Evolutionary conservation across 2,888 invertebrate species (phyloP).

Genomic region (Melikaiella ostensackeni): DNA sequence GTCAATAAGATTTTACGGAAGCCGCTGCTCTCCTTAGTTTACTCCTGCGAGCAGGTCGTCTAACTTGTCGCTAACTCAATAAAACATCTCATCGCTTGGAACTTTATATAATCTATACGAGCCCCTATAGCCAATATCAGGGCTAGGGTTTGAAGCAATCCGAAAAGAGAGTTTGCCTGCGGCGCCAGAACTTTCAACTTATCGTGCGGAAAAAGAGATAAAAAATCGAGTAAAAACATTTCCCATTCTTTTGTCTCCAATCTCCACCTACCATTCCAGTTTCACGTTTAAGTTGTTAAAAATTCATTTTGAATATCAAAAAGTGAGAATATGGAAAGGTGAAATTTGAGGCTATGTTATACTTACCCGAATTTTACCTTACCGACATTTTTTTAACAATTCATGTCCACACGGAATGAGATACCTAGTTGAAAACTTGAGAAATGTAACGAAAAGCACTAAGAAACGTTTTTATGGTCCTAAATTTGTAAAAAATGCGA

Average conservation of each 20-base stretch:
- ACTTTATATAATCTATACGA: slow-evolving; percentile 27
- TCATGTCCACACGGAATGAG: no score
- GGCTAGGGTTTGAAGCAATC: slow-evolving; percentile 17
- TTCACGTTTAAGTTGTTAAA: background rate
- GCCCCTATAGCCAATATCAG: slow-evolving; percentile 21
- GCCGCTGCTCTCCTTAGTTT: slow-evolving; percentile 48
- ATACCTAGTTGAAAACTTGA: no score
- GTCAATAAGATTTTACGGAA: slow-evolving; percentile 51
- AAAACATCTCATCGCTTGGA: slow-evolving; percentile 51
- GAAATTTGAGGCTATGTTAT: no score
- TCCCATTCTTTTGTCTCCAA: background rate
- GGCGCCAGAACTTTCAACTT: background rate
- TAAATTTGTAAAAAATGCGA: no score
- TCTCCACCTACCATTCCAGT: background rate
- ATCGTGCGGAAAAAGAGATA: background rate
- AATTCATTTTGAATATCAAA: background rate
- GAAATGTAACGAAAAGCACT: no score
- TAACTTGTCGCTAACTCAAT: slow-evolving; percentile 58
- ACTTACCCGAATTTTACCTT: no score
- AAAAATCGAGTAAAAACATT: background rate
- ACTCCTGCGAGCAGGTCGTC: slow-evolving; percentile 50
- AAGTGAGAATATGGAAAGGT: no score
- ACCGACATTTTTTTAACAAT: no score
- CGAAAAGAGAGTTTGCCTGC: slow-evolving; percentile 4
- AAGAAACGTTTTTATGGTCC: no score